A percentile compares a stretch with the other conserved stretches of the same genome.
Evolutionary conservation across 2,113 vertebrate genomes (phyloP).

Genomic region (Bambusicola thoracicus): DNA sequence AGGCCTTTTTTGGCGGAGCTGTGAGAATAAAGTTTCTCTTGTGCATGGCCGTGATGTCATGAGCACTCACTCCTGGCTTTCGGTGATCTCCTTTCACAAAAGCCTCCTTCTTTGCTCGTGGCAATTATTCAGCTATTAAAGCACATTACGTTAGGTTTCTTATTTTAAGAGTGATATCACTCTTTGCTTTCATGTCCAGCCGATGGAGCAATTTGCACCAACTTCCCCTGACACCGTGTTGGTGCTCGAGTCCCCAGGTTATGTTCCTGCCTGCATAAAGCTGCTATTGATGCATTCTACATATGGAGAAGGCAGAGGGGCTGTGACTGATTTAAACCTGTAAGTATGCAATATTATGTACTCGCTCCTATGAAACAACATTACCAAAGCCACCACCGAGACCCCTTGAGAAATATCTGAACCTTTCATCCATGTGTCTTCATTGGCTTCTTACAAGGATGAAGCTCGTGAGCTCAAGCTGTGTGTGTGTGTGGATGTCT

Average conservation of each 20-base stretch:
- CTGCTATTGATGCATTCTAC: constrained; percentile 71
- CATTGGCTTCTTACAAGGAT: not conserved
- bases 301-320: not conserved
- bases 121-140: constrained; percentile 84
- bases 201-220: constrained; percentile 76
- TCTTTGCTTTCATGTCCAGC: constrained; percentile 77
- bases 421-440: not conserved
- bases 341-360: not conserved
- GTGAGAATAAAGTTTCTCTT: constrained; percentile 86
- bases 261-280: constrained; percentile 73
- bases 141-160: constrained; percentile 82
- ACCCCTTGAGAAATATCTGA: not conserved
- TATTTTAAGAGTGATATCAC: constrained; percentile 84
- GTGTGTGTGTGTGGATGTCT: not conserved
- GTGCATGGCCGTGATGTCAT: constrained; percentile 87
- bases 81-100: constrained; percentile 73
- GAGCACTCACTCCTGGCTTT: constrained; percentile 77
- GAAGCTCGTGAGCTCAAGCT: not conserved
- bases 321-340: constrained; percentile 42
- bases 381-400: not conserved
- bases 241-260: constrained; percentile 71
- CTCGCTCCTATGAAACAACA: not conserved
- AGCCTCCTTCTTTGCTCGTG: constrained; percentile 76
- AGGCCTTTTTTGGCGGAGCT: constrained; percentile 59
- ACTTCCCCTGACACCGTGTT: constrained; percentile 77